Evolutionary conservation across 1,140 invertebrate genomes (phyloP).

Genomic region (Ditylenchus dipsaci): DNA sequence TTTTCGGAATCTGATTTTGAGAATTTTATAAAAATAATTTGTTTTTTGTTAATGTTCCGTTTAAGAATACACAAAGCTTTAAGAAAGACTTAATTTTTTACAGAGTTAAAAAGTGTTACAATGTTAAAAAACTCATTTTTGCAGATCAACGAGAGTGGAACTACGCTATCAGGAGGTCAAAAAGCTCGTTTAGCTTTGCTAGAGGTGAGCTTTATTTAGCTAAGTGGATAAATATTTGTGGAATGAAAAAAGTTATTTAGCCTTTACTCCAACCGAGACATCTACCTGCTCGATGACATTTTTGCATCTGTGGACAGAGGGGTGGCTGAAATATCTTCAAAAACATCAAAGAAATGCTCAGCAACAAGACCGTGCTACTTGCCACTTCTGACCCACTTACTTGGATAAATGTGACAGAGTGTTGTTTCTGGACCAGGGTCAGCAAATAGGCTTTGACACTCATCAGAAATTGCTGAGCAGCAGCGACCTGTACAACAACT

Average conservation of each 20-base stretch:
- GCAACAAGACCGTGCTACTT: conserved; percentile 48
- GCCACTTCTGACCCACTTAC: conserved; percentile 57
- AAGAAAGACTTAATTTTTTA: conserved; percentile 17
- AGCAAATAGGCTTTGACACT: conserved; percentile 60
- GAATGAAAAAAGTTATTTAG: neutral
- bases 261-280: conserved; percentile 63
- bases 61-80: too few species aligned
- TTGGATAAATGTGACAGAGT: conserved; percentile 63
- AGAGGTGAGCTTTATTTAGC: conserved; percentile 55
- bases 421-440: conserved; percentile 62
- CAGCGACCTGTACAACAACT: conserved; percentile 60
- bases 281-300: conserved; percentile 72
- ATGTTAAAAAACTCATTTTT: conserved; percentile 60
- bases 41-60: too few species aligned
- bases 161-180: conserved; percentile 73
- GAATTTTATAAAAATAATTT: too few species aligned
- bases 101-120: conserved; percentile 3
- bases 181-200: conserved; percentile 74
- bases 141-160: conserved; percentile 64
- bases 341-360: conserved; percentile 60
- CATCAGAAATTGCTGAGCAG: conserved; percentile 59
- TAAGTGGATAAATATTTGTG: neutral
- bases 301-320: conserved; percentile 63
- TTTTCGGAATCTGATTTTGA: too few species aligned
- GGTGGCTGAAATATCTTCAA: conserved; percentile 67